These are phyloP conservation scores for Chymomyza amoena DNA, from an alignment of 2,888 invertebrate species.

Conservation along the genomic window DNA sequence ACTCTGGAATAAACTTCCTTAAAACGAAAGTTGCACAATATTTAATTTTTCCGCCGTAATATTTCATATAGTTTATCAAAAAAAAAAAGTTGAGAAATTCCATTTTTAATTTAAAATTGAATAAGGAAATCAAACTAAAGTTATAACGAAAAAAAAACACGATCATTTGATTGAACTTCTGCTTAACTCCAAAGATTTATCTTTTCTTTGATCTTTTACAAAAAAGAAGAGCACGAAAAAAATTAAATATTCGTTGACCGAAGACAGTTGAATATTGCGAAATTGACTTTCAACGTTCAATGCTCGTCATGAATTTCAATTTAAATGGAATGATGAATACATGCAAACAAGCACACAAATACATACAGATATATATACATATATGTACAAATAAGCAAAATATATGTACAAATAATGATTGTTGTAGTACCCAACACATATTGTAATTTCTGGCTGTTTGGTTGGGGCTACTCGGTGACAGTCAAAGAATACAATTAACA, in stretches of 20 bases:
- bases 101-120: not conserved
- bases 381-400: not conserved
- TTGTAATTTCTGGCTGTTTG: not conserved
- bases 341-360: not conserved
- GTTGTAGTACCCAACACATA: not conserved
- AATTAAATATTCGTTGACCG: not conserved
- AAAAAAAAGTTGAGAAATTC: too few species aligned
- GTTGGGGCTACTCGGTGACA: slow-evolving; percentile 38
- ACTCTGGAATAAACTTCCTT: too few species aligned
- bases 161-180: not conserved
- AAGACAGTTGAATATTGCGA: not conserved
- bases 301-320: not conserved
- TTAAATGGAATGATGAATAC: not conserved
- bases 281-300: not conserved
- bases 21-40: too few species aligned
- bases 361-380: not conserved
- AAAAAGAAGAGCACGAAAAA: not conserved
- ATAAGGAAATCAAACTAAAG: not conserved
- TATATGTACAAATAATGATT: not conserved
- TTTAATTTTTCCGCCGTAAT: too few species aligned
- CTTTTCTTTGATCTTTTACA: not conserved
- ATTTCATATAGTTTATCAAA: too few species aligned
- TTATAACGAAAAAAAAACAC: not conserved
- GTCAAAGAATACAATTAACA: slow-evolving; percentile 70
- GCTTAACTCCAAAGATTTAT: not conserved